These are phyloP conservation scores for Heliconius cydno DNA, from an alignment of 2,888 invertebrate species.

Conservation along the genomic window DNA sequence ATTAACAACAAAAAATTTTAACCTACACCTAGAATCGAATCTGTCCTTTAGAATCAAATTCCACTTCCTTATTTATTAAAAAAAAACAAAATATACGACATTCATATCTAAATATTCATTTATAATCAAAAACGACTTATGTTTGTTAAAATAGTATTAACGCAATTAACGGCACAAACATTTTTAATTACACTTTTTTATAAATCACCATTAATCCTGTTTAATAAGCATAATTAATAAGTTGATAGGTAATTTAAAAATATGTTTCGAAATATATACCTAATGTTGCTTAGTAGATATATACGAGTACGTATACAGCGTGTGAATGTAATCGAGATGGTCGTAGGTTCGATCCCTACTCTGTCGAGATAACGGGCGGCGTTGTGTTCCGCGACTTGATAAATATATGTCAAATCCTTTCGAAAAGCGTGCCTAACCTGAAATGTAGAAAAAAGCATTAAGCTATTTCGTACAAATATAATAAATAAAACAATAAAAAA, in stretches of 20 bases:
- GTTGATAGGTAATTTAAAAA: constrained; percentile 12
- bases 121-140: constrained; percentile 10
- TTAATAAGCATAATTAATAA: constrained; percentile 26
- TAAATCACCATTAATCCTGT: constrained; percentile 31
- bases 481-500: no score
- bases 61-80: not conserved
- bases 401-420: no score
- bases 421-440: no score
- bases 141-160: constrained; percentile 31
- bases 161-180: constrained; percentile 24
- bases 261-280: constrained; percentile 20
- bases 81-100: not conserved
- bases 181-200: constrained; percentile 27
- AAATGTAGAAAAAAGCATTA: no score
- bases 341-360: not conserved
- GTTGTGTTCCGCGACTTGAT: not conserved
- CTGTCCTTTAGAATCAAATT: not conserved
- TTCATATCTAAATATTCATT: not conserved
- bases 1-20: not conserved
- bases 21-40: not conserved
- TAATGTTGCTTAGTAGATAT: not conserved
- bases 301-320: no score
- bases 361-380: not conserved
- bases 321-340: not conserved
- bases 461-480: no score